Base-by-base conservation (phyloP, 2,888 invertebrate species). In the Mechanitis messenoides region DNA sequence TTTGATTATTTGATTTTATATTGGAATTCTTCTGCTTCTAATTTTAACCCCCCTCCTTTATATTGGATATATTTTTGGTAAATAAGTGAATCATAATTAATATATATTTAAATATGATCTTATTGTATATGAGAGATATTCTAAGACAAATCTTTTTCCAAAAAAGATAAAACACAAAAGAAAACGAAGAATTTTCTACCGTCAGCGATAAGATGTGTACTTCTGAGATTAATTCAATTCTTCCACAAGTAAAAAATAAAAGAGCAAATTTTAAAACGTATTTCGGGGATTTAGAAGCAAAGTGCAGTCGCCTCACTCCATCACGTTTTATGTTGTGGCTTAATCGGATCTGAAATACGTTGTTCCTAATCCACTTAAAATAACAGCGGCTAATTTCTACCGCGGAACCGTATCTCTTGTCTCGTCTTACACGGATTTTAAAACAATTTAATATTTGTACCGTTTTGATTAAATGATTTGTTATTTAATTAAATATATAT, bases 281-380 rank as follows among this genome's bases (percentile, higher is more conserved):
- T 66, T 62, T 58, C 33, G 61, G 59, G 60, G 63, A 64, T 64
- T 67, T 66, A 59, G 47, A 54, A 62, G 58, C 54, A 55, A 80
- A 86, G 79, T 83, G 85, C 84, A 85, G 72, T 78, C 85, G 81
- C 80, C 77, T 50, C 50, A 50, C 74, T 76, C 80, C 74, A 77
- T 80, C 83, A 81, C 83, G 80, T 80, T 85, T 85, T 87, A 86
- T 83, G 82, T 83, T 80, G 78, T 76, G 76, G 83, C 83, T 88
- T 87, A 87, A 83, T 81, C 79, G 84, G 87, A 84, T 83, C 83
- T 85, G 82, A 86, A 85, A 87, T 81, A 85, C 84, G 84, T 83
- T 84, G 80, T 77, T 81, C 85, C 78, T 88, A 88, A 89, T 88
- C 88, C 88, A 86, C 83, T 88, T 88, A 88, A 83, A 87, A 86